These are phyloP conservation scores for Pomacea maculata DNA, from an alignment of 1,140 invertebrate species.

Conservation along the genomic window DNA sequence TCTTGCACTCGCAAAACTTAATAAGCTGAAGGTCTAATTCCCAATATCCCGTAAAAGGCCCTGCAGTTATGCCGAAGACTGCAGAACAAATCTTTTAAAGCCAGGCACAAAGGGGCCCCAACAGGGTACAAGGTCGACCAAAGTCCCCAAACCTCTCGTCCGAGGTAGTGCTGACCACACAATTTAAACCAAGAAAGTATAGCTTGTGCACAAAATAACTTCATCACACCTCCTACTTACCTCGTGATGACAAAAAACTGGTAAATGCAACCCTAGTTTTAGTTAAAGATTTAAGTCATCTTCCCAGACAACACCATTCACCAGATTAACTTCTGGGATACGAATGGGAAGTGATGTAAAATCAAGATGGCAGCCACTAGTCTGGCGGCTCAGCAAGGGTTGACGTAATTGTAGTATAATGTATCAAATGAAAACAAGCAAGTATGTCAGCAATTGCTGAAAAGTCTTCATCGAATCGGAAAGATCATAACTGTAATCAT, in stretches of 20 bases:
- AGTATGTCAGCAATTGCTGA: conserved; percentile 6
- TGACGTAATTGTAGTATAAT: background rate
- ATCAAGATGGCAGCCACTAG: conserved; percentile 25
- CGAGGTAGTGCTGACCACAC: no score
- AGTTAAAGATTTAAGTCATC: no score
- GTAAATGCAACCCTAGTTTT: no score
- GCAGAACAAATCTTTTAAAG: no score
- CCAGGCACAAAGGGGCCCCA: conserved; percentile 10
- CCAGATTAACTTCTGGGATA: conserved; percentile 15
- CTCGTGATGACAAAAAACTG: no score
- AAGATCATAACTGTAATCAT: background rate
- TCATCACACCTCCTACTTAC: no score
- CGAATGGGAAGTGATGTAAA: background rate
- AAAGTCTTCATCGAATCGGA: conserved; percentile 5
- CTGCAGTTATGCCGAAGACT: no score
- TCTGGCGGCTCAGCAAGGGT: conserved; percentile 3
- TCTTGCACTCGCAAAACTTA: no score
- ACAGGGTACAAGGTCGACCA: conserved; percentile 16
- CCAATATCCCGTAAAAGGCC: no score
- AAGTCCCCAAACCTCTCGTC: background rate
- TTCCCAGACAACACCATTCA: conserved; percentile 21
- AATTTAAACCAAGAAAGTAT: no score
- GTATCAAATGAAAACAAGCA: background rate
- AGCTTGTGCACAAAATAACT: no score
- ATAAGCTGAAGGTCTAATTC: no score